Conservation (phyloP, 2,888 invertebrate species). For the Lasiommata megera region DNA sequence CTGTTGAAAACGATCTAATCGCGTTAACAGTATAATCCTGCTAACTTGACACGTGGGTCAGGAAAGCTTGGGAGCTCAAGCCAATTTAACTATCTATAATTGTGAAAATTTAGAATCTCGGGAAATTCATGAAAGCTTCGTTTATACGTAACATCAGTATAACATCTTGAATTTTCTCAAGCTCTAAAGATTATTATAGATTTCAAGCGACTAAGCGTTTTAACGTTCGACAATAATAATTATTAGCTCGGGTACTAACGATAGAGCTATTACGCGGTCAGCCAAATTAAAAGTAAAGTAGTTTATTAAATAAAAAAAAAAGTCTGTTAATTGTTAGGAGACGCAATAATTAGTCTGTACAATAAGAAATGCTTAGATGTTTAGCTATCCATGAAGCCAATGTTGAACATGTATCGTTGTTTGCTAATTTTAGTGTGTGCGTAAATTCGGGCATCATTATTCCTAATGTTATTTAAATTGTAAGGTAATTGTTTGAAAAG, state of each 20-base stretch:
- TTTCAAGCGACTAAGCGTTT: no score
- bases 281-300: background rate
- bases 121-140: no score
- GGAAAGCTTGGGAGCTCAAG: no score
- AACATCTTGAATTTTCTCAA: no score
- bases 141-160: no score
- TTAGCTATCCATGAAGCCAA: constrained; percentile 23
- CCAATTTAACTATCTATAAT: no score
- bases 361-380: constrained; percentile 26
- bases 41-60: no score
- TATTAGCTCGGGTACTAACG: background rate
- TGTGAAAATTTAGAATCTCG: no score
- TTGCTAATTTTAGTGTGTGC: constrained; percentile 23
- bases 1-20: no score
- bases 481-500: constrained; percentile 58
- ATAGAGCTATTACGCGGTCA: background rate
- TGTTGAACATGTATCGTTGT: constrained; percentile 23
- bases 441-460: constrained; percentile 25
- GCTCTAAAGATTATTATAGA: no score
- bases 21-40: no score
- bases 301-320: background rate
- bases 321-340: constrained; percentile 29
- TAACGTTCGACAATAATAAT: no score
- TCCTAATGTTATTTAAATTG: constrained; percentile 34
- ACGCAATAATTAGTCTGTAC: constrained; percentile 21